Base-by-base conservation (phyloP, 1,140 invertebrate species). In the Ostrea denselamellosa region DNA sequence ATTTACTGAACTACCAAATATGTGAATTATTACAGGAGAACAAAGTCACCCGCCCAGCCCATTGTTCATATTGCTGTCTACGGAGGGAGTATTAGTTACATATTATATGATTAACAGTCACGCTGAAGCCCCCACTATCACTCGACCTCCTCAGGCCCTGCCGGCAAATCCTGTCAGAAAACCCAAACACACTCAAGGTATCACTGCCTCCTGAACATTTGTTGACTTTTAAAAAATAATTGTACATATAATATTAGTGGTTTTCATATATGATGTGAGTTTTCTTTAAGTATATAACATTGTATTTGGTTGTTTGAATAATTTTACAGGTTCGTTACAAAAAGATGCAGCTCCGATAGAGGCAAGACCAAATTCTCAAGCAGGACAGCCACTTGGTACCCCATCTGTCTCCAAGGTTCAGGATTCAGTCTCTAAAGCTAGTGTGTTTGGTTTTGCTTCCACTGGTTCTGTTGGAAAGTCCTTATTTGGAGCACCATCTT, bases 81-180 rank as follows among this genome's bases (percentile, higher is more conserved):
- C 97, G 81, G 96, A 97, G 71, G 97, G 97, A 8, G 91, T 96
- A 10, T 94, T 98, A n/a, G 96, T 96, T 5, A 95, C 96, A 17
- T 97, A 96, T 93, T 96, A 97, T 92, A 95, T 97, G 85, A 94
- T 97, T 8, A 97, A 97, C 93, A 94, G 97, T 8, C 97, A 97
- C 92, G 94, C 95, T 44, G 95, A 95, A 19, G 95, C 95, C 0
- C 92, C 94, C 0, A 94, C 92, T 25, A 90, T 97, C 8, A 97
- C 96, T 88, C 93, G 93, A 0, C 95, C 96, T 58, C 95, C 96
- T 2, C 95, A 97, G 89, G 92, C 94, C 7, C 88, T 97, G 0
- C 83, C 94, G 0, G 93, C 96, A 85, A 92, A 91, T 8, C 95
- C 94, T n/a, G 87, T 90, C 4, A 89, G 91, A 28, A 77, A 28